Conservation (phyloP, 2,113 vertebrate species). For the Python bivittatus region DNA sequence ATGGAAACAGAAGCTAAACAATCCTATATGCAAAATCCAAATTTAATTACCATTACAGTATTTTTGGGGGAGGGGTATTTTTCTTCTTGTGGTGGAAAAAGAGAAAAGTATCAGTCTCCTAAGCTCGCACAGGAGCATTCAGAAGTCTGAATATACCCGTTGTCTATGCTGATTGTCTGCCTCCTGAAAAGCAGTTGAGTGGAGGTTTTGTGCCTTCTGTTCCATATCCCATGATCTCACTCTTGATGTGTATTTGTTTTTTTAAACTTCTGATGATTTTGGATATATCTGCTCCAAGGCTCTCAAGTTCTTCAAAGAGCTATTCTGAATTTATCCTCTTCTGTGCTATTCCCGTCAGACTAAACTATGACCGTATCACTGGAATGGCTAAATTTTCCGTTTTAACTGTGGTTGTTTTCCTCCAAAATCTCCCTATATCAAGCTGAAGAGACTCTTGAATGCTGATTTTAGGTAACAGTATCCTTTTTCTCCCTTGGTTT, state of each 20-base stretch:
- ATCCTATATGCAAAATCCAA: background rate
- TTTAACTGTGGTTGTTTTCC: background rate
- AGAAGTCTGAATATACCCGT: background rate
- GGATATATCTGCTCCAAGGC: constrained; percentile 14
- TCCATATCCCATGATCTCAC: constrained; percentile 20
- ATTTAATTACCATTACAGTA: background rate
- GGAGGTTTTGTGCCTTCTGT: constrained; percentile 8
- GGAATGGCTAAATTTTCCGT: background rate
- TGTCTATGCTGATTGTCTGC: background rate
- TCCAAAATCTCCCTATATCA: background rate
- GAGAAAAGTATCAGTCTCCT: background rate
- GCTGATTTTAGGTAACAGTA: no score
- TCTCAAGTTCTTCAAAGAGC: background rate
- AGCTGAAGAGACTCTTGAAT: background rate
- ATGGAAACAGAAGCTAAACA: background rate
- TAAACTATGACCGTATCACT: background rate
- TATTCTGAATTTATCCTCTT: background rate
- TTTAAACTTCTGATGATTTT: background rate
- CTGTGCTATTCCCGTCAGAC: background rate
- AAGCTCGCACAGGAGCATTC: background rate
- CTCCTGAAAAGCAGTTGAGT: background rate
- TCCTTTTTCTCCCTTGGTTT: background rate
- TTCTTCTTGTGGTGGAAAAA: background rate
- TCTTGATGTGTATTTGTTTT: constrained; percentile 5
- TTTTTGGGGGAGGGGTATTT: background rate